Evolutionary conservation across 2,888 invertebrate species (phyloP).

Genomic region (Chydorus sphaericus): DNA sequence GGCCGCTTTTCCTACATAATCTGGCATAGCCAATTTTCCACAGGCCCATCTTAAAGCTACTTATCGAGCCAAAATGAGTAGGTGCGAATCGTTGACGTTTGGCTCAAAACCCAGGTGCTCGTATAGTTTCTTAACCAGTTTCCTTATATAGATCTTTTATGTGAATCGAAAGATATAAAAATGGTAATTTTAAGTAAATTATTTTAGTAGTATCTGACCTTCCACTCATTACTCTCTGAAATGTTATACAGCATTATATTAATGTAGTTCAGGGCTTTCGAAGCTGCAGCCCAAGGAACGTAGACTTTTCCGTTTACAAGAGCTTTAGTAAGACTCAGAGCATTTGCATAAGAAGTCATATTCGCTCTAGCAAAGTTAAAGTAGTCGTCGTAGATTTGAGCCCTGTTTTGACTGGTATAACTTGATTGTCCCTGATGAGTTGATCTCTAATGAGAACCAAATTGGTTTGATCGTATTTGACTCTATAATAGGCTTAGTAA

Average conservation of each 20-base stretch:
- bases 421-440: slow-evolving; percentile 41
- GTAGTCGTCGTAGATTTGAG: slow-evolving; percentile 77
- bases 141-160: slow-evolving; percentile 54
- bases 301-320: slow-evolving; percentile 63
- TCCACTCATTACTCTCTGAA: slow-evolving; percentile 44
- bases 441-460: slow-evolving; percentile 51
- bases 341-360: slow-evolving; percentile 47
- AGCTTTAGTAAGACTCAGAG: slow-evolving; percentile 65
- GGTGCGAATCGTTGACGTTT: slow-evolving; percentile 43
- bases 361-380: slow-evolving; percentile 66
- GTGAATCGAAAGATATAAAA: no score
- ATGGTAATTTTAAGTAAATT: no score
- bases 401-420: slow-evolving; percentile 60
- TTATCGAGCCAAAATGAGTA: slow-evolving; percentile 52
- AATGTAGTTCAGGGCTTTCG: slow-evolving; percentile 58
- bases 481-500: no score
- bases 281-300: slow-evolving; percentile 73
- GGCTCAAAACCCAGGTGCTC: slow-evolving; percentile 53
- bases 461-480: no score
- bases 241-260: slow-evolving; percentile 63
- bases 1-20: slow-evolving; percentile 57
- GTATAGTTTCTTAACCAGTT: slow-evolving; percentile 49
- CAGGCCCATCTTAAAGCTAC: slow-evolving; percentile 61
- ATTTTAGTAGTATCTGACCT: slow-evolving; percentile 51
- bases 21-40: slow-evolving; percentile 50